Evolutionary conservation across 2,113 vertebrate genomes (phyloP).

Genomic region (Ia io): DNA sequence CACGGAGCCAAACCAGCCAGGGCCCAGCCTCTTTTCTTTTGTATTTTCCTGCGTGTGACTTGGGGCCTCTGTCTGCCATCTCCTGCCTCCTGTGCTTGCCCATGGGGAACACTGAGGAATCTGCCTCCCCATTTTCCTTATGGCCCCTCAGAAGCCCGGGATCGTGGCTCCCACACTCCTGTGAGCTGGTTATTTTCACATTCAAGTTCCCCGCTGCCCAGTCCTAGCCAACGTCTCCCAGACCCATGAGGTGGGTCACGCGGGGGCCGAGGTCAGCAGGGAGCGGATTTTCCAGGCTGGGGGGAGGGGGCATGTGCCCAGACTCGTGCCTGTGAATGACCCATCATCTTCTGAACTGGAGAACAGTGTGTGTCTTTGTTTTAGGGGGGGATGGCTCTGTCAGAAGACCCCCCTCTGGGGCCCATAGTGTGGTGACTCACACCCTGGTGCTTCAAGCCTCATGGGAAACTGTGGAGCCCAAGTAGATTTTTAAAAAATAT

Average conservation of each 20-base stretch:
- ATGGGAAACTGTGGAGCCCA: not conserved
- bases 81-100: accelerated
- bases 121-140: accelerated
- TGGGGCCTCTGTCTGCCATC: not conserved
- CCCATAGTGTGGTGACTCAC: not conserved
- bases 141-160: not conserved
- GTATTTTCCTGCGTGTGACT: not conserved
- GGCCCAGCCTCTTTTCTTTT: not conserved
- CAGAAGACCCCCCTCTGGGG: conserved; percentile 26
- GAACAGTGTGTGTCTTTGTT: conserved; percentile 41
- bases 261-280: not conserved
- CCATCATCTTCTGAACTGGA: accelerated
- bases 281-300: not conserved
- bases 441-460: not conserved
- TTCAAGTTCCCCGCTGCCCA: not conserved
- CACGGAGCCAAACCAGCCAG: too few species aligned
- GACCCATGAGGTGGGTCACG: not conserved
- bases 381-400: accelerated
- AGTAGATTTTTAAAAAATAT: not conserved
- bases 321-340: not conserved
- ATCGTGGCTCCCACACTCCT: accelerated
- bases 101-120: accelerated
- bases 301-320: not conserved
- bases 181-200: not conserved
- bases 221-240: not conserved